These are phyloP conservation scores for Drosophila incognita DNA, from an alignment of 2,888 invertebrate genomes.

Conservation along the genomic window DNA sequence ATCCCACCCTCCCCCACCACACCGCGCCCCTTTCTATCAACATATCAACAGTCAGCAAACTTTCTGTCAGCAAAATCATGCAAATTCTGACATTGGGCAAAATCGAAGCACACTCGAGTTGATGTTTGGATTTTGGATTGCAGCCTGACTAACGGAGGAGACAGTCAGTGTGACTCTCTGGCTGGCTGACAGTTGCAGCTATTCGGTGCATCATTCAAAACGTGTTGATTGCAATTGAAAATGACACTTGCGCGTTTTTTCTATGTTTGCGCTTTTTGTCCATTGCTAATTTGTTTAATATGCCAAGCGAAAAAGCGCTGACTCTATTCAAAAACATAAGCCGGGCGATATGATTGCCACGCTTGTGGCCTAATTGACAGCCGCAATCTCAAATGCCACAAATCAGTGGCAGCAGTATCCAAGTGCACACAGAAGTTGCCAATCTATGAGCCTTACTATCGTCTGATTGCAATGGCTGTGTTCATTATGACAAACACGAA, in stretches of 20 bases:
- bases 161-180: neutral
- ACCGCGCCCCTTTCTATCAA: neutral
- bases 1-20: neutral
- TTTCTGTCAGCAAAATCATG: constrained; percentile 76
- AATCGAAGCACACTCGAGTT: constrained; percentile 33
- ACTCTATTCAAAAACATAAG: constrained; percentile 11
- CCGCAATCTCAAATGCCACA: constrained; percentile 12
- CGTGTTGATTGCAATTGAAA: constrained; percentile 59
- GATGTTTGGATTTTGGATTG: neutral
- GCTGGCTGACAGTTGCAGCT: constrained; percentile 8
- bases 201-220: constrained; percentile 52
- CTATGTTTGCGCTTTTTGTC: constrained; percentile 40
- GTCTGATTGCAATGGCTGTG: constrained; percentile 36
- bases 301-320: neutral
- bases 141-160: constrained; percentile 28
- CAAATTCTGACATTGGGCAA: constrained; percentile 60
- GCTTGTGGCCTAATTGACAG: constrained; percentile 6
- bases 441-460: constrained; percentile 15
- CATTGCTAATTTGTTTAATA: constrained; percentile 17
- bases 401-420: constrained; percentile 17
- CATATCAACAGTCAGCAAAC: constrained; percentile 70
- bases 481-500: constrained; percentile 24
- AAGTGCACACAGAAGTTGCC: constrained; percentile 36
- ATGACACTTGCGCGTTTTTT: constrained; percentile 56
- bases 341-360: neutral